These are phyloP conservation scores for Podarcis raffonei DNA, from an alignment of 2,113 vertebrate genomes.

Conservation along the genomic window DNA sequence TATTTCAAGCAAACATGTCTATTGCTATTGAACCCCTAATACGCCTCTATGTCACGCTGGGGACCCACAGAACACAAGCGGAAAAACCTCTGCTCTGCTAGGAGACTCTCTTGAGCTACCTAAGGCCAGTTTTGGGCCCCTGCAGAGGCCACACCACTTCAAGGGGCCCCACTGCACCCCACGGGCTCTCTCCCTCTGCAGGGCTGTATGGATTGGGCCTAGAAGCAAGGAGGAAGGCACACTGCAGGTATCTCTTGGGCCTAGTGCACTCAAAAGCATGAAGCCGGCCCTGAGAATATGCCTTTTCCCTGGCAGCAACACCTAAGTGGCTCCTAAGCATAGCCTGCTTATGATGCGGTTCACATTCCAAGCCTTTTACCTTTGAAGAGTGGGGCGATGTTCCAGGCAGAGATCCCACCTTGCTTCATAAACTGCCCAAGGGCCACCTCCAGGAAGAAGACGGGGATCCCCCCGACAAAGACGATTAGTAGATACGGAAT, in stretches of 20 bases:
- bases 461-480: slow-evolving; percentile 92
- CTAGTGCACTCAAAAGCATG: not conserved
- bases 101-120: not conserved
- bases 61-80: not conserved
- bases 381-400: slow-evolving; percentile 96
- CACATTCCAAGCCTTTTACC: slow-evolving; percentile 52
- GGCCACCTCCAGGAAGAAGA: slow-evolving; percentile 96
- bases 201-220: too few relatives aligned
- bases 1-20: not conserved
- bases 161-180: too few relatives aligned
- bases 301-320: too few relatives aligned
- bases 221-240: not conserved
- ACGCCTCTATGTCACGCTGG: not conserved
- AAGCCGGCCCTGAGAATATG: not conserved
- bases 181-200: too few relatives aligned
- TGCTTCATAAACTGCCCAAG: slow-evolving; percentile 98
- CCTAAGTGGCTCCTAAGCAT: not conserved
- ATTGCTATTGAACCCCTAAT: not conserved
- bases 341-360: not conserved
- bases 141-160: too few relatives aligned
- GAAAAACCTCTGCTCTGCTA: not conserved
- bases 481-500: slow-evolving; percentile 94
- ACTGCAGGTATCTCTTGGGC: not conserved
- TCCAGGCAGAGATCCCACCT: slow-evolving; percentile 94
- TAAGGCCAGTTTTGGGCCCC: too few relatives aligned